A percentile compares a stretch with the other conserved stretches of the same genome.
Evolutionary conservation across 2,797 vertebrate genomes (phyloP).

Genomic region (Odontamblyopus lacepedii): DNA sequence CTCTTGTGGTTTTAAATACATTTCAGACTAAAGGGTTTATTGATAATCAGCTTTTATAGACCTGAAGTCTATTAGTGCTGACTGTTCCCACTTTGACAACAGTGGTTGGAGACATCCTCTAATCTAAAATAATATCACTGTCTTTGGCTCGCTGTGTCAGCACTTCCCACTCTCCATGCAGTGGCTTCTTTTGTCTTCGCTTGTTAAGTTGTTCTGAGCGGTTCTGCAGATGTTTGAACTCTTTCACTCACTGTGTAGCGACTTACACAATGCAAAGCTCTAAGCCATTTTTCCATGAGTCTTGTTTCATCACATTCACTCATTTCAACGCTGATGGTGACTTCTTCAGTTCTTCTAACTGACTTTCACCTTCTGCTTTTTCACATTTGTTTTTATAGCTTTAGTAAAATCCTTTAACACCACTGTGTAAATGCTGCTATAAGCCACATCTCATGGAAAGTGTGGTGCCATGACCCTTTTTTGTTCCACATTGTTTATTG

Average conservation of each 20-base stretch:
- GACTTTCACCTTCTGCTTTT: constrained; percentile 42
- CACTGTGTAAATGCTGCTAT: constrained; percentile 48
- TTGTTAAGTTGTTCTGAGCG: constrained; percentile 55
- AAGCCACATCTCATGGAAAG: constrained; percentile 60
- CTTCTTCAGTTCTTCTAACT: constrained; percentile 43
- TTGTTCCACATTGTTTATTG: constrained; percentile 27
- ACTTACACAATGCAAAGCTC: constrained; percentile 45
- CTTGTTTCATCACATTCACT: constrained; percentile 54
- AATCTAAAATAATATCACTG: constrained; percentile 49
- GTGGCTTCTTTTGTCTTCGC: constrained; percentile 60
- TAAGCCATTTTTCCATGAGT: constrained; percentile 56
- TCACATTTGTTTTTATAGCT: constrained; percentile 20
- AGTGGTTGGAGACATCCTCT: constrained; percentile 50
- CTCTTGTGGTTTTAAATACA: constrained; percentile 8
- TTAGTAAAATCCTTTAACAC: constrained; percentile 38
- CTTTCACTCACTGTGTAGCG: constrained; percentile 38
- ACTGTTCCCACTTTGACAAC: constrained; percentile 35
- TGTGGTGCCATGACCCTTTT: constrained; percentile 50
- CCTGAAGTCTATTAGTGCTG: constrained; percentile 16
- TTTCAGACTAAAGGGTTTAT: not conserved
- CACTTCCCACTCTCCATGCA: constrained; percentile 38
- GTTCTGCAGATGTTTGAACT: constrained; percentile 64
- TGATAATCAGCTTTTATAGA: constrained; percentile 21
- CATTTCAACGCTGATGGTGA: constrained; percentile 51
- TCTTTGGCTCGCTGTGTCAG: constrained; percentile 56